Percentiles rank a stretch among this genome's conserved stretches.
Evolutionary conservation across 2,113 vertebrate species (phyloP).

Genomic region (Vulpes vulpes): DNA sequence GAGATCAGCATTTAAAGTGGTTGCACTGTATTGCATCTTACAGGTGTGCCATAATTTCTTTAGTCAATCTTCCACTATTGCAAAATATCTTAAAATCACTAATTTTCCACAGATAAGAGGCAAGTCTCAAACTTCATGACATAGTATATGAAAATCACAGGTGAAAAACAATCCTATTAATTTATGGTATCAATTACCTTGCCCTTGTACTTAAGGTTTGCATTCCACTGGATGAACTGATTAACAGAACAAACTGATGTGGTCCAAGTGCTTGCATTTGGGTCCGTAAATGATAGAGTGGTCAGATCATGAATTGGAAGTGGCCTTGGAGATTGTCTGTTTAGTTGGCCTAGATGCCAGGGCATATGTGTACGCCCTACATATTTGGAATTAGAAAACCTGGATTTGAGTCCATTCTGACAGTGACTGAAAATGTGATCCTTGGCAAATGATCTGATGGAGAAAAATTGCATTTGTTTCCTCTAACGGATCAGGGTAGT

Average conservation of each 20-base stretch:
- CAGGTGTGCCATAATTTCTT: not conserved
- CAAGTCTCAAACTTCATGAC: constrained; percentile 10
- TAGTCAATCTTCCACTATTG: not conserved
- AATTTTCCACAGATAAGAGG: not conserved
- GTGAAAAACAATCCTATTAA: not conserved
- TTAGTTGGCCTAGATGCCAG: not conserved
- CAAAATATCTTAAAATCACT: constrained; percentile 29
- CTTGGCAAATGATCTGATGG: not conserved
- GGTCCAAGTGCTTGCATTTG: not conserved
- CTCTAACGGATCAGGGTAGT: not conserved
- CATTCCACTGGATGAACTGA: not conserved
- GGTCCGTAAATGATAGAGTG: not conserved
- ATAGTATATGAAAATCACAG: not conserved
- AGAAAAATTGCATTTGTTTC: not conserved
- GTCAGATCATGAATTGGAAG: not conserved
- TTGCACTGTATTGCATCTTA: not conserved
- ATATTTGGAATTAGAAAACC: not conserved
- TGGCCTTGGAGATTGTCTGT: not conserved
- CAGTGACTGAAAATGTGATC: not conserved
- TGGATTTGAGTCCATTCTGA: not conserved
- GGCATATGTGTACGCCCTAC: not conserved
- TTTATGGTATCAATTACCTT: not conserved
- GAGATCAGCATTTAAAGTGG: constrained; percentile 9
- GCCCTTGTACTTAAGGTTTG: not conserved
- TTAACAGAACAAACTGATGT: not conserved